These are phyloP conservation scores for Aphidius ervi DNA, from an alignment of 1,140 invertebrate genomes.

Conservation along the genomic window DNA sequence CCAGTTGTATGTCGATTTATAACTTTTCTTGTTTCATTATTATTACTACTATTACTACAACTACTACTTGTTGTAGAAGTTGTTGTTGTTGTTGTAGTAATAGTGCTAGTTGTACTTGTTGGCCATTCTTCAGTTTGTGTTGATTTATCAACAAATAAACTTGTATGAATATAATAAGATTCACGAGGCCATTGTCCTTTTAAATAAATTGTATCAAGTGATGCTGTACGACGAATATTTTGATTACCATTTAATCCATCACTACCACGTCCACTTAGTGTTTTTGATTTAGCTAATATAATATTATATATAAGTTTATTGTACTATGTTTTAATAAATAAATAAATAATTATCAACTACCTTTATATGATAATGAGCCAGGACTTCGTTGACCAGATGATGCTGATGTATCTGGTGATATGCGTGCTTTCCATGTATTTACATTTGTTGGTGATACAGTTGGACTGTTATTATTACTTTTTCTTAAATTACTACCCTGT, in stretches of 20 bases:
- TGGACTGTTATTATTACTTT: slow-evolving; percentile 62
- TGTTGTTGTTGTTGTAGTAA: no score
- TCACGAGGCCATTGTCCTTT: slow-evolving; percentile 73
- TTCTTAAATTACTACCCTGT: slow-evolving; percentile 53
- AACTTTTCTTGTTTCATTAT: slow-evolving; percentile 53
- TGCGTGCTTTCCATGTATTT: slow-evolving; percentile 57
- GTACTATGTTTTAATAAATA: background rate
- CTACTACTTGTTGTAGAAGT: no score
- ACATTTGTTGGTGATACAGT: slow-evolving; percentile 62
- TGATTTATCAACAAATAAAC: slow-evolving; percentile 70
- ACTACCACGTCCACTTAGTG: slow-evolving; percentile 51
- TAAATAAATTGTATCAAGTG: slow-evolving; percentile 72
- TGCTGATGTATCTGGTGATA: slow-evolving; percentile 64
- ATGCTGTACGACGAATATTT: slow-evolving; percentile 70
- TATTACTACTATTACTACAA: no score
- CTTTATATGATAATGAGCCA: slow-evolving; percentile 67
- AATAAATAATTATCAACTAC: slow-evolving; percentile 36
- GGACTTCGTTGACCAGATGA: slow-evolving; percentile 67
- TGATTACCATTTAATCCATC: slow-evolving; percentile 50
- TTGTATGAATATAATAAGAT: slow-evolving; percentile 62
- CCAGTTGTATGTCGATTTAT: slow-evolving; percentile 46
- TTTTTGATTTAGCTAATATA: slow-evolving; percentile 57
- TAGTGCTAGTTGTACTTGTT: no score
- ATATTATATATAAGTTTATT: no score
- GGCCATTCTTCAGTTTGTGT: slow-evolving; percentile 70